Conservation (phyloP, 1,140 invertebrate genomes). For the Sycobia sp. region DNA sequence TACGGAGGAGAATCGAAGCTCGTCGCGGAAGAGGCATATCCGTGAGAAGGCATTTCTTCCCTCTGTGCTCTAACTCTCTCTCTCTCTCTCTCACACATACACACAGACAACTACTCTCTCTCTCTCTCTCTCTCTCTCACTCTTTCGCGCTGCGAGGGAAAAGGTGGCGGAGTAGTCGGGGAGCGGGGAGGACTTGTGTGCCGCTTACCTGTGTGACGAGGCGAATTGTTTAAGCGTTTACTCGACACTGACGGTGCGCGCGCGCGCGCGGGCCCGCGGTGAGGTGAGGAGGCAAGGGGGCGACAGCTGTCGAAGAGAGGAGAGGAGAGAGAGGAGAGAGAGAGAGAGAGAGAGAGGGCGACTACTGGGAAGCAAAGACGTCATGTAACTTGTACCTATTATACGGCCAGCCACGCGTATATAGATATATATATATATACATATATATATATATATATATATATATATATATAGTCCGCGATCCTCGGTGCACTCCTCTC, state of each 20-base stretch:
- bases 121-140: too few relatives aligned
- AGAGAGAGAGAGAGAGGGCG: slow-evolving; percentile 12
- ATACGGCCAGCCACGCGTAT: too few relatives aligned
- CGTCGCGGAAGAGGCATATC: too few relatives aligned
- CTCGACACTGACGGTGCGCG: slow-evolving; percentile 39
- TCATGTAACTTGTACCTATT: slow-evolving; percentile 36
- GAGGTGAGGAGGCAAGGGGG: slow-evolving; percentile 2
- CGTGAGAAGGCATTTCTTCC: too few relatives aligned
- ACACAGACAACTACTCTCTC: too few relatives aligned
- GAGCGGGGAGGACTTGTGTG: slow-evolving; percentile 38
- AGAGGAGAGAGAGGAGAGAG: slow-evolving; percentile 14
- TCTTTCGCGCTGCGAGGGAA: too few relatives aligned
- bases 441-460: too few relatives aligned
- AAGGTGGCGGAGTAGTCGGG: slow-evolving; percentile 17
- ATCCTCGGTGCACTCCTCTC: slow-evolving; percentile 19
- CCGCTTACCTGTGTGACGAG: slow-evolving; percentile 46
- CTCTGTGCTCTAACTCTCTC: too few relatives aligned
- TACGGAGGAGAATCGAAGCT: slow-evolving; percentile 15
- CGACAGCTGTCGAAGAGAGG: slow-evolving; percentile 7
- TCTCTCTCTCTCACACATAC: too few relatives aligned
- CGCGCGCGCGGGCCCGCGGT: too few relatives aligned
- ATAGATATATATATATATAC: too few relatives aligned
- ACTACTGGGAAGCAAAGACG: slow-evolving; percentile 10
- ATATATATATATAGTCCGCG: too few relatives aligned
- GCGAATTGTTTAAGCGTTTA: slow-evolving; percentile 33